Percentiles rank a stretch among this genome's conserved stretches.
phyloP scores from a whole-genome alignment of 2,888 invertebrate species.

The Diaphora mendica region DNA sequence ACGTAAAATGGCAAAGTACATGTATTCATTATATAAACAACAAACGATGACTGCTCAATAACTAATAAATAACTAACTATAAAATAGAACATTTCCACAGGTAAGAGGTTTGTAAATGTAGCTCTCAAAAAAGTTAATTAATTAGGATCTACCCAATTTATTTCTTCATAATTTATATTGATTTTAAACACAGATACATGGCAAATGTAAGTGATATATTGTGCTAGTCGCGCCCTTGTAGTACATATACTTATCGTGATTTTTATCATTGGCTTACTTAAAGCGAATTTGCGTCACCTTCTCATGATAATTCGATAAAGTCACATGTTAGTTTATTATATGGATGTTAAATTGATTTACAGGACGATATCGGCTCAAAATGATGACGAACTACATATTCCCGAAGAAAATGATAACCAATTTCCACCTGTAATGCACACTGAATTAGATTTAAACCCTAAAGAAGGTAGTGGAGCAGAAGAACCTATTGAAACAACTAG shows the following conservation, averaged over 20 bases:
- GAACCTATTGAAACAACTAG: constrained; percentile 59
- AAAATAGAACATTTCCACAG: not conserved
- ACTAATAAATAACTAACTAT: not conserved
- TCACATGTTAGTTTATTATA: constrained; percentile 64
- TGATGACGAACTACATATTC: constrained; percentile 71
- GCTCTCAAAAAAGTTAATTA: not conserved
- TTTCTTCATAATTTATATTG: not conserved
- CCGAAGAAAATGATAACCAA: constrained; percentile 76
- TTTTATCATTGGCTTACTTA: constrained; percentile 73
- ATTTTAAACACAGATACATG: not conserved
- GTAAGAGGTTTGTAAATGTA: not conserved
- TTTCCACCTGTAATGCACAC: constrained; percentile 73
- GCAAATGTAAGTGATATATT: constrained; percentile 3
- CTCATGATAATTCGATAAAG: constrained; percentile 71
- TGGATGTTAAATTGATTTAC: constrained; percentile 51
- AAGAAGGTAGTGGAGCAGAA: constrained; percentile 73
- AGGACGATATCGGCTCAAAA: constrained; percentile 64
- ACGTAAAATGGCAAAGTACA: not conserved
- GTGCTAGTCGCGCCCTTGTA: constrained; percentile 70
- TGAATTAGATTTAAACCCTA: constrained; percentile 57
- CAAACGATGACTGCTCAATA: not conserved
- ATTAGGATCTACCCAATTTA: not conserved
- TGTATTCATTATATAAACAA: not conserved
- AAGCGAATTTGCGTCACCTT: constrained; percentile 76
- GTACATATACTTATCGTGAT: constrained; percentile 68